These are phyloP conservation scores for Rhyacophila evoluta DNA, from an alignment of 2,888 invertebrate species.

Conservation along the genomic window DNA sequence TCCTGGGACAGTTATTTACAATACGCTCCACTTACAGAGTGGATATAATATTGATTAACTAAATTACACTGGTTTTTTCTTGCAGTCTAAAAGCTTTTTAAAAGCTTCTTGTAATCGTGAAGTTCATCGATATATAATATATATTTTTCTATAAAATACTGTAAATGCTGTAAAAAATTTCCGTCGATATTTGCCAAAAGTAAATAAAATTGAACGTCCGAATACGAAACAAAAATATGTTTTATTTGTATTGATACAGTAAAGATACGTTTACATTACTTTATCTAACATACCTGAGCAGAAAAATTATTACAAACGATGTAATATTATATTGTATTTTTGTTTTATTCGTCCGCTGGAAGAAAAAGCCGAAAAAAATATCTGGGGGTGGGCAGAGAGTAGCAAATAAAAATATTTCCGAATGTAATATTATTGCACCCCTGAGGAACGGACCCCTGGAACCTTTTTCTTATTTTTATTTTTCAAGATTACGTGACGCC, in stretches of 20 bases:
- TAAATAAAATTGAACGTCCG: too few species aligned
- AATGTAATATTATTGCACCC: constrained; percentile 21
- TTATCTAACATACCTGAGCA: neutral
- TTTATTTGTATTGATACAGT: neutral
- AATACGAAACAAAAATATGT: neutral
- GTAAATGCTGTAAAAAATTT: too few species aligned
- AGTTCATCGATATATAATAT: too few species aligned
- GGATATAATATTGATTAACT: too few species aligned
- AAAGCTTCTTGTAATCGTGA: too few species aligned
- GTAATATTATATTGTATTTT: constrained; percentile 20
- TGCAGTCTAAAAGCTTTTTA: too few species aligned
- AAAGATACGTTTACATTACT: neutral
- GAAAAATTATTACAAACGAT: neutral
- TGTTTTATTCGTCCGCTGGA: neutral
- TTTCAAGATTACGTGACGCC: constrained; percentile 3
- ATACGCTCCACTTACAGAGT: too few species aligned
- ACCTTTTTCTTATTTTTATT: constrained; percentile 12
- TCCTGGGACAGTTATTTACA: too few species aligned
- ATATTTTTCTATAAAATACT: too few species aligned
- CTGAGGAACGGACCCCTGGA: neutral
- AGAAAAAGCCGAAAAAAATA: neutral
- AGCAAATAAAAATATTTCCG: constrained; percentile 22
- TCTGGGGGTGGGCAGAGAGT: neutral
- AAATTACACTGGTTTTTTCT: too few species aligned
- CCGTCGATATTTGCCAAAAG: too few species aligned